phyloP scores from a whole-genome alignment of 2,888 invertebrate genomes.

The Drosophila paranaensis region DNA sequence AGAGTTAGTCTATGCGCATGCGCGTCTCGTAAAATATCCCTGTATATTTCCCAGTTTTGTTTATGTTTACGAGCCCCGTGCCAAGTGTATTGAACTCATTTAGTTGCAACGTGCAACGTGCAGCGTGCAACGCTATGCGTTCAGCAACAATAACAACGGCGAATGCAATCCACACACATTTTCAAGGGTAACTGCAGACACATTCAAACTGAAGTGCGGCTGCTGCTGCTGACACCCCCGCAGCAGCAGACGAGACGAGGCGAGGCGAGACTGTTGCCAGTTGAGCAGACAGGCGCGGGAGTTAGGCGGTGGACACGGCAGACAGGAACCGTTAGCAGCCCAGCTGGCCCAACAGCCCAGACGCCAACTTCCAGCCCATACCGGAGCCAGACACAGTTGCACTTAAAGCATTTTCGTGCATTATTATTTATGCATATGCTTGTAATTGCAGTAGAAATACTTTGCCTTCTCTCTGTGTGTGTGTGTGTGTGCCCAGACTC shows the following conservation, averaged over 20 bases:
- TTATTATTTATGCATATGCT: constrained; percentile 81
- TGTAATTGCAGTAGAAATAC: constrained; percentile 62
- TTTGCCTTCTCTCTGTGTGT: constrained; percentile 10
- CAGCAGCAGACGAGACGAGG: constrained; percentile 25
- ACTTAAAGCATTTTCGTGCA: constrained; percentile 78
- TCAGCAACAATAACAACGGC: constrained; percentile 34
- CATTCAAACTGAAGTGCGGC: constrained; percentile 65
- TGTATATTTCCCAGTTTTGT: constrained; percentile 72
- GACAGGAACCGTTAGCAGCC: constrained; percentile 36
- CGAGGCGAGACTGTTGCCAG: constrained; percentile 48
- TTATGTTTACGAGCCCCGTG: constrained; percentile 65
- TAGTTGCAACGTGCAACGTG: constrained; percentile 37
- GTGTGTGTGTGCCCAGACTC: constrained; percentile 58
- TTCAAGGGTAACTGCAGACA: constrained; percentile 81
- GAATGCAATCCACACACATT: constrained; percentile 49
- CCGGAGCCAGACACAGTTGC: constrained; percentile 41
- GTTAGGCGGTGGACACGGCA: constrained; percentile 4
- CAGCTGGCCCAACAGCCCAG: constrained; percentile 24
- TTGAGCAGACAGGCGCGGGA: constrained; percentile 21
- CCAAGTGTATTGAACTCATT: constrained; percentile 79
- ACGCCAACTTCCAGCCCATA: constrained; percentile 6
- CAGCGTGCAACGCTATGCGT: constrained; percentile 55
- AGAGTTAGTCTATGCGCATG: constrained; percentile 46
- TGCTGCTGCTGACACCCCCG: constrained; percentile 33
- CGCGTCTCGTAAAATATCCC: constrained; percentile 56